Conservation (phyloP, 2,113 vertebrate genomes). For the Choloepus hoffmanni region DNA sequence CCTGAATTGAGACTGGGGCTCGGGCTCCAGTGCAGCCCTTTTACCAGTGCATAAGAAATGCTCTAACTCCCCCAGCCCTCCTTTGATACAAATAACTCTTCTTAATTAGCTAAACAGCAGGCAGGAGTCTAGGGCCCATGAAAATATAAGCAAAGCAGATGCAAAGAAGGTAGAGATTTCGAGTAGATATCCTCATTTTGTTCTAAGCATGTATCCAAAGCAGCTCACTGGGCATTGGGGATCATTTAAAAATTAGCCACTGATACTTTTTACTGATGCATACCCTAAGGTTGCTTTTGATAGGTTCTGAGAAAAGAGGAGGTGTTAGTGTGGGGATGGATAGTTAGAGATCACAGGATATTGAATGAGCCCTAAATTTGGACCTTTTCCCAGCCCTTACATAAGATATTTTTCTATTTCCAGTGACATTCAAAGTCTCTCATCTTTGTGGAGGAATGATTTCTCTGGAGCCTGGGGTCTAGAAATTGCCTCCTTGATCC, state of each 20-base stretch:
- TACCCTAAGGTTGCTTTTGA: background rate
- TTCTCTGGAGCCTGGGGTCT: background rate
- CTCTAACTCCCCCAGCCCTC: background rate
- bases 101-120: background rate
- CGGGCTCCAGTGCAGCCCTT: background rate
- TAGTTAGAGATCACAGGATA: constrained; percentile 45
- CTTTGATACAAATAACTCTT: background rate
- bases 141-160: background rate
- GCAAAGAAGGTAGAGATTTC: background rate
- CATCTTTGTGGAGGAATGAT: background rate
- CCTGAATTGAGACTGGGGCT: background rate
- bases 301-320: constrained; percentile 31
- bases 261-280: background rate
- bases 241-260: background rate
- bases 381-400: background rate
- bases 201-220: constrained; percentile 18
- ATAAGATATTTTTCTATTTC: constrained; percentile 24
- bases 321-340: background rate
- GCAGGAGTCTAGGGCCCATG: background rate
- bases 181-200: background rate
- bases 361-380: background rate
- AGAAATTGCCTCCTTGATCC: background rate
- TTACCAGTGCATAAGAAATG: background rate
- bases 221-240: background rate
- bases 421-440: background rate